Conservation (phyloP, 2,888 invertebrate species). For the Melieria picta region DNA sequence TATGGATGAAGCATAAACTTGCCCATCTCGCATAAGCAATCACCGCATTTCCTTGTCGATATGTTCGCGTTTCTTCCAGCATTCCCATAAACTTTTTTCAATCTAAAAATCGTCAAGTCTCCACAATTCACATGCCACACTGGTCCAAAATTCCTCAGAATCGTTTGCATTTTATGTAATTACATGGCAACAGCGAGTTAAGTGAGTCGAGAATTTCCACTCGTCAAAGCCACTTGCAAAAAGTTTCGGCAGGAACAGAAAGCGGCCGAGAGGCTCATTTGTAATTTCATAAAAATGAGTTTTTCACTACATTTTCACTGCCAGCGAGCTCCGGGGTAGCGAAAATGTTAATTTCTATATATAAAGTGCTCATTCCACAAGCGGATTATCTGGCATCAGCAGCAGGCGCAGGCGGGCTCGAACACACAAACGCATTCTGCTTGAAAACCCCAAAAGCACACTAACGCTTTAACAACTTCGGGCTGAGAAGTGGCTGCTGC, state of each 20-base stretch:
- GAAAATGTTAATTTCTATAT: conserved; percentile 38
- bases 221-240: conserved; percentile 18
- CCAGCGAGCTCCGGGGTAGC: conserved; percentile 2
- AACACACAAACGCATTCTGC: neutral
- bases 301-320: conserved; percentile 44
- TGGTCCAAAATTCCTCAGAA: neutral
- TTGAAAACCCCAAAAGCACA: conserved; percentile 40
- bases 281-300: conserved; percentile 42
- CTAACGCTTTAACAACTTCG: conserved; percentile 38
- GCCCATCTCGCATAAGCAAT: no score
- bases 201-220: conserved; percentile 47
- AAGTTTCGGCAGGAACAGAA: neutral
- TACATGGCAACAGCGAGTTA: conserved; percentile 49
- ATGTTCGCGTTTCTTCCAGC: neutral
- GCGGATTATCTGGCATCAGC: conserved; percentile 43
- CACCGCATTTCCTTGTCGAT: no score
- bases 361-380: conserved; percentile 42
- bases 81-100: neutral
- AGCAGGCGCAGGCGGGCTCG: conserved; percentile 1
- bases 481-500: conserved; percentile 16
- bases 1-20: no score
- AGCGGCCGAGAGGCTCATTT: conserved; percentile 18
- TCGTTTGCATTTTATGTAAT: conserved; percentile 41
- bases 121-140: neutral
- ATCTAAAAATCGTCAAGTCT: neutral